Evolutionary conservation across 2,888 invertebrate species (phyloP), one percentile per base, ranked within the genome.

Genomic region (Pachydiplax longipennis): DNA sequence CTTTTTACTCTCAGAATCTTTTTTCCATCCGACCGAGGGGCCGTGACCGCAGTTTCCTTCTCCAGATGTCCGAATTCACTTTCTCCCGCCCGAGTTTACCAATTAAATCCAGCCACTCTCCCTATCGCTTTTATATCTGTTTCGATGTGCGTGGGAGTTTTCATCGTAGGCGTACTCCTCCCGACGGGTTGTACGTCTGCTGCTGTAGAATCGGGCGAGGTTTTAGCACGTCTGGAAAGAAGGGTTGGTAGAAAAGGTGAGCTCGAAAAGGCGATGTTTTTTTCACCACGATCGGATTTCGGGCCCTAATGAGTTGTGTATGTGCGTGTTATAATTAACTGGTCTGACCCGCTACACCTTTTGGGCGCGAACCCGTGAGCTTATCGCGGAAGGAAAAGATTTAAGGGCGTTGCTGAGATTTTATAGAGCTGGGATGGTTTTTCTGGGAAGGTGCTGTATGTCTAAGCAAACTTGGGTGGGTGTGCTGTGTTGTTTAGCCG

Each of bases 81-180:
- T 87, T 87, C 61, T 61, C 87, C 22, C 37, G 48, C 83, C 53
- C 53, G 35, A 83, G 83, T 87, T 87, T 40, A 65, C 87, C 87
- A 87, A 87, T 87, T 87, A 87, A 87, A 87, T 61, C 37, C 73
- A 73, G 13, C 73, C 73, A 25, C 73, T 73, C 73, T 73, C 73
- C 13, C 31, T 73, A 73, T 73, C 73, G 25, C 31, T 25, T 73
- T 31, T 73, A 73, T 73, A 73, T 73, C 73, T 73, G 65, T 65
- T 65, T 65, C 65, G 73, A 73, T 25, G 25, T 31, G 73, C 13
- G 73, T 73, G 73, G 25, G 73, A 18, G 73, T 73, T 12, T 73
- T 25, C 65, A 4, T 48, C 44, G 65, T n/a, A 25, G 65, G 65
- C 65, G 65, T 65, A n/a, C n/a, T 65, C 10, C 10, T n/a, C 13